Evolutionary conservation across 2,797 vertebrate species (phyloP).

Genomic region (Cossypha polioptera): DNA sequence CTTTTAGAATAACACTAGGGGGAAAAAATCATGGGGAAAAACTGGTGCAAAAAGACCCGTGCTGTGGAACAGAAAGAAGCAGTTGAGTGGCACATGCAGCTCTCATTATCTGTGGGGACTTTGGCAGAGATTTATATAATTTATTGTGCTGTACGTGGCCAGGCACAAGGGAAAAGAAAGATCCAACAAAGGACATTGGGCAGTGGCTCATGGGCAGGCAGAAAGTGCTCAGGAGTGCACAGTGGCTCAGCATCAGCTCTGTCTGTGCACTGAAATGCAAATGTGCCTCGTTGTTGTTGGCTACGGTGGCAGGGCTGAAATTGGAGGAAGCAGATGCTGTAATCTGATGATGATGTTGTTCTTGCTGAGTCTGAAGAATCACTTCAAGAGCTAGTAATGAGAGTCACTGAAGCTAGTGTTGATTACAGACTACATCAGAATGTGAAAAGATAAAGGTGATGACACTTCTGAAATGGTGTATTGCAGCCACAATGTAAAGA

Average conservation of each 20-base stretch:
- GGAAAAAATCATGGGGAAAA: not conserved
- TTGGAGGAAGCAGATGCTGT: constrained; percentile 67
- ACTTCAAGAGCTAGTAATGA: constrained; percentile 76
- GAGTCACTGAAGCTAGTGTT: constrained; percentile 66
- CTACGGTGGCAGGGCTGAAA: constrained; percentile 50
- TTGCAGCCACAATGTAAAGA: constrained; percentile 4
- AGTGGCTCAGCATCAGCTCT: not conserved
- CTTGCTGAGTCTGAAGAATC: constrained; percentile 78
- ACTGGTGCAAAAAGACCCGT: not conserved
- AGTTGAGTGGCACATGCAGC: not conserved
- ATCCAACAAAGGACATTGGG: not conserved
- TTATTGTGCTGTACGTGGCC: not conserved
- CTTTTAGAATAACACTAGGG: not conserved
- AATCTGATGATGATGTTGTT: constrained; percentile 64
- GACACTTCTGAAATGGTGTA: constrained; percentile 34
- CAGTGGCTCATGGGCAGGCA: not conserved
- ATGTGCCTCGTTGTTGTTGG: not conserved
- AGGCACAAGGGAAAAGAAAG: not conserved
- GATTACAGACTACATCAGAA: constrained; percentile 69
- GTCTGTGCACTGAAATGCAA: constrained; percentile 28
- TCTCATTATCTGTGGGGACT: not conserved
- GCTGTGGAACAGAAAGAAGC: not conserved
- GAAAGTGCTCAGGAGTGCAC: not conserved
- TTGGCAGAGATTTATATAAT: not conserved
- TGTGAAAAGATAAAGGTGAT: constrained; percentile 64